Conservation (phyloP, 2,888 invertebrate species). For the Philereme transversata region DNA sequence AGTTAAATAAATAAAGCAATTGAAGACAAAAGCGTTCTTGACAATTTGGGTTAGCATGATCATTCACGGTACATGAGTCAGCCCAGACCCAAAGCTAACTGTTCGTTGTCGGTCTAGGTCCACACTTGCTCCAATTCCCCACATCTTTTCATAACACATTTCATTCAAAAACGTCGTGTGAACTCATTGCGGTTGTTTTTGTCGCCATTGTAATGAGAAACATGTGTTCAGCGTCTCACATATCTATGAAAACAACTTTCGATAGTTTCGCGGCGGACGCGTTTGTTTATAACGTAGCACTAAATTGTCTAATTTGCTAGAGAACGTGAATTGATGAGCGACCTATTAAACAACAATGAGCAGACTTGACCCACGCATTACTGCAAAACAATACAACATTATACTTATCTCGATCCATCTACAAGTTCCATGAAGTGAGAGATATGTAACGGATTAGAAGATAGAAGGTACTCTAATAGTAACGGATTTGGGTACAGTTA, state of each 20-base stretch:
- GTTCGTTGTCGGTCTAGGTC: conserved; percentile 60
- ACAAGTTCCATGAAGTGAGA: conserved; percentile 50
- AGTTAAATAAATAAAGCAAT: conserved; percentile 55
- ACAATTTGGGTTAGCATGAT: conserved; percentile 66
- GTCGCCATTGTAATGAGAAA: conserved; percentile 46
- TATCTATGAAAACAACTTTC: conserved; percentile 33
- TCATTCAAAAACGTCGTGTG: conserved; percentile 61
- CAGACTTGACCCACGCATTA: conserved; percentile 54
- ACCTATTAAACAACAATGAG: conserved; percentile 36
- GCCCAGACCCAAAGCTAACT: conserved; percentile 53
- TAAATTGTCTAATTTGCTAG: conserved; percentile 8
- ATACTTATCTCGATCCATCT: conserved; percentile 38
- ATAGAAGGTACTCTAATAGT: too few species aligned
- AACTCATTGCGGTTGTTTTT: conserved; percentile 60
- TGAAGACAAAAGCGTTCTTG: conserved; percentile 56
- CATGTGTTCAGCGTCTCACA: conserved; percentile 43
- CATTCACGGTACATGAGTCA: conserved; percentile 68
- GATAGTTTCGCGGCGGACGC: conserved; percentile 8
- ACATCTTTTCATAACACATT: conserved; percentile 69
- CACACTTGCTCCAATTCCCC: conserved; percentile 70
- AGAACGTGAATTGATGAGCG: conserved; percentile 14
- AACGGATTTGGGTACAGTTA: too few species aligned
- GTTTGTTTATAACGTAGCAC: conserved; percentile 3
- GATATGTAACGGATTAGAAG: conserved; percentile 46
- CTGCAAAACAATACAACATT: conserved; percentile 63